Percentiles rank a stretch among this genome's conserved stretches.
Conservation (phyloP, 2,113 vertebrate species). For the Larimichthys crocea region DNA sequence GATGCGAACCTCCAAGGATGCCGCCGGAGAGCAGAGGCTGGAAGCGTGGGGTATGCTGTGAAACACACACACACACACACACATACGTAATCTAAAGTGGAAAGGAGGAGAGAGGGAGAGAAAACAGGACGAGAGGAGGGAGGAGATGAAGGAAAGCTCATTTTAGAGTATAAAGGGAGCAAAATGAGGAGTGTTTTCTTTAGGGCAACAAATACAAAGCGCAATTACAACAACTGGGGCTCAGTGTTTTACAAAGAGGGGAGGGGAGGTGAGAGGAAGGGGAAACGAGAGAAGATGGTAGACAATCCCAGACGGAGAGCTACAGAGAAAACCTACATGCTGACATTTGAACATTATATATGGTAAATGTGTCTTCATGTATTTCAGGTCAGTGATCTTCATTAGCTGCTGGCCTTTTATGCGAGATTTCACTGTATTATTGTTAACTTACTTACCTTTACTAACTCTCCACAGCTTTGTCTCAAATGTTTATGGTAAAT, state of each 20-base stretch:
- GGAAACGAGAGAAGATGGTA: background rate
- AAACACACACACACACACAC: background rate
- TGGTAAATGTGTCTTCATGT: no score
- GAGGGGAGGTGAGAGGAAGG: background rate
- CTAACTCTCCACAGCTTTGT: no score
- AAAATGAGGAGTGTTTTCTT: slow-evolving; percentile 19
- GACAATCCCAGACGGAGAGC: background rate
- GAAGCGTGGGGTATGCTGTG: slow-evolving; percentile 22
- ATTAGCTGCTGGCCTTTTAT: no score
- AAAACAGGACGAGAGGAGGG: background rate
- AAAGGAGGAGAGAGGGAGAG: background rate
- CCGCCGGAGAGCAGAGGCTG: slow-evolving; percentile 22
- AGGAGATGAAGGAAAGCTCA: slow-evolving; percentile 11
- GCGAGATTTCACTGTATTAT: no score
- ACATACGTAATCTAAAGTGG: background rate
- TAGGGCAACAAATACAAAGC: background rate
- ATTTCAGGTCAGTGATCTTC: no score
- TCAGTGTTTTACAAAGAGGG: background rate
- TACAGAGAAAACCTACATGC: background rate
- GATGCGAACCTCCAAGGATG: slow-evolving; percentile 40
- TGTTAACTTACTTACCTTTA: no score
- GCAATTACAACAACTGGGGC: background rate
- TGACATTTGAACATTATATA: no score
- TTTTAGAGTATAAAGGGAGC: slow-evolving; percentile 17
- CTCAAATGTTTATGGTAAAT: no score